Evolutionary conservation across 2,888 invertebrate genomes (phyloP).

Genomic region (Limenitis camilla): DNA sequence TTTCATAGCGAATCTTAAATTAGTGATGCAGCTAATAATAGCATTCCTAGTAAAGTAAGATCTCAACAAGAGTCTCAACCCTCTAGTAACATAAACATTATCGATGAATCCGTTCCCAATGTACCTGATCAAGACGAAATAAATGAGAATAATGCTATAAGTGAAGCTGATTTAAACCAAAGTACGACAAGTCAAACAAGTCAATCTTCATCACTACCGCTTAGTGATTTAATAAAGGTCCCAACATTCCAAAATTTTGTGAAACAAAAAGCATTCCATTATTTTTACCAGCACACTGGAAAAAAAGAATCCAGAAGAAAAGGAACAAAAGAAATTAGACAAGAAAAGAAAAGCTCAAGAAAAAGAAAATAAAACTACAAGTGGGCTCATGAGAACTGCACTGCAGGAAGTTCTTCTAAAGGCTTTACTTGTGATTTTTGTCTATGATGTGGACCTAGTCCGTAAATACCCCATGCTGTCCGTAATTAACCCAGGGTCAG

Average conservation of each 20-base stretch:
- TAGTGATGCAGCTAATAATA: too few relatives aligned
- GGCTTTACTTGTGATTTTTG: constrained; percentile 13
- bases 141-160: too few relatives aligned
- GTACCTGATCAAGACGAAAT: too few relatives aligned
- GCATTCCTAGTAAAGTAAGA: too few relatives aligned
- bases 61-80: too few relatives aligned
- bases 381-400: constrained; percentile 12
- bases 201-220: constrained; percentile 9
- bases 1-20: too few relatives aligned
- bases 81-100: too few relatives aligned
- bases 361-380: constrained; percentile 11
- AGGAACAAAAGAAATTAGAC: constrained; percentile 10
- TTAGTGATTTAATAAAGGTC: too few relatives aligned
- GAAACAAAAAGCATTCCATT: background rate
- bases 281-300: constrained; percentile 7
- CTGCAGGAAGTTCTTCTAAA: constrained; percentile 6
- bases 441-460: constrained; percentile 8
- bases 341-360: constrained; percentile 2
- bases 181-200: constrained; percentile 11
- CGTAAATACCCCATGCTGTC: constrained; percentile 17
- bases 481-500: constrained; percentile 12
- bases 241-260: too few relatives aligned
- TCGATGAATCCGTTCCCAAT: too few relatives aligned
- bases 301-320: constrained; percentile 9
- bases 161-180: constrained; percentile 10